phyloP scores from a whole-genome alignment of 30 jellyfish, hydroid and myxozoan genomes.

The Morbakka virulenta region DNA sequence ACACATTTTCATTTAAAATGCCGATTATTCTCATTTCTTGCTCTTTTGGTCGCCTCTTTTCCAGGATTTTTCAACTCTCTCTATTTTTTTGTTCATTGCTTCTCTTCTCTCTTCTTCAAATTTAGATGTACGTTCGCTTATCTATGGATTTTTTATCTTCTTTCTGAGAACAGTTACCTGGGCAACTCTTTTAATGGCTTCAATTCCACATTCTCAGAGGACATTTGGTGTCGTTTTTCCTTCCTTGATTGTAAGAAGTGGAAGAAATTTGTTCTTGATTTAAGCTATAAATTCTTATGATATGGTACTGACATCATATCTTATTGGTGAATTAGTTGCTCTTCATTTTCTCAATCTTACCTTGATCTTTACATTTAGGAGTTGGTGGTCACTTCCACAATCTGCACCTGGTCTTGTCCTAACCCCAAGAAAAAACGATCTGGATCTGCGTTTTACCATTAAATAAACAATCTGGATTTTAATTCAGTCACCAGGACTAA shows the following conservation, averaged over 20 bases:
- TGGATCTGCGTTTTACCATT: too few relatives aligned
- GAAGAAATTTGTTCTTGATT: too few relatives aligned
- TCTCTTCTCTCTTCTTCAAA: slow-evolving; percentile 21
- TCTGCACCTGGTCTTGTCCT: slow-evolving; percentile 19
- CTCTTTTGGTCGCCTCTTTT: neutral
- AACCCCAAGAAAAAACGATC: too few relatives aligned
- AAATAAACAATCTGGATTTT: too few relatives aligned
- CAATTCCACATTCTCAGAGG: neutral
- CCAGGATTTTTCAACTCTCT: neutral
- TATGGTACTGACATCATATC: neutral
- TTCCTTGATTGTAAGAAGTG: too few relatives aligned
- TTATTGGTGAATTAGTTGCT: neutral
- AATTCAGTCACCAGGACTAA: too few relatives aligned
- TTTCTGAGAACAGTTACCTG: slow-evolving; percentile 13
- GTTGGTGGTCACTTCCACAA: slow-evolving; percentile 1
- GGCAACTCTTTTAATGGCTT: neutral
- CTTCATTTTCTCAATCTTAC: neutral
- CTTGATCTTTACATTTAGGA: slow-evolving; percentile 5
- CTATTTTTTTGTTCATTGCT: slow-evolving; percentile 7
- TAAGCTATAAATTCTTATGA: neutral
- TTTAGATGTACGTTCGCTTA: neutral
- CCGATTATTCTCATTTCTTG: too few relatives aligned
- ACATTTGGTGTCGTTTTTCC: neutral
- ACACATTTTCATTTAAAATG: neutral
- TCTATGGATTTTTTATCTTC: slow-evolving; percentile 22